Evolutionary conservation across 2,888 invertebrate genomes (phyloP), one percentile per base, ranked within the genome.

Genomic region (Dolichomitus sp.): DNA sequence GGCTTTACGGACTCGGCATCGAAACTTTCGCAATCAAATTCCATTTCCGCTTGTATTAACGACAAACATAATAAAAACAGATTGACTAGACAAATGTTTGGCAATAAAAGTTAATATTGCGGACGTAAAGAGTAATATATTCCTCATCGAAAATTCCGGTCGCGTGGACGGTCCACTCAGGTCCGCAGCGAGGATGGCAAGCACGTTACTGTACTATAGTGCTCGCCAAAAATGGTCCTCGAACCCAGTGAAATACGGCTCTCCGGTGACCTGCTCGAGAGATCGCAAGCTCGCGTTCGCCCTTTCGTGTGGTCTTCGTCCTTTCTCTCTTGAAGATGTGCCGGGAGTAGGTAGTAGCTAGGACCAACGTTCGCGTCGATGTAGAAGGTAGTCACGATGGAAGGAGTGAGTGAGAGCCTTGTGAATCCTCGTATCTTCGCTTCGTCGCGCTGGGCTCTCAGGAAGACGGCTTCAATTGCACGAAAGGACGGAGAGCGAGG

Each of bases 401-500:
- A 78, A 33, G 19, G 63, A 74, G 59, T 57, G 19, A 68, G 33
- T 19, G 30, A 70, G 52, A 33, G 23, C 30, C 59, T 37, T 9
- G 68, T 23, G 72, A 68, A 76, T 63, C 27, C 40, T 82, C 76
- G 73, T 83, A 63, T 75, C 61, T 54, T 66, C 69, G 68, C 66
- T 78, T 75, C 68, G 78, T 50, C 72, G 81, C 78, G 52, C 70
- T 72, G 33, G 42, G 69, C 42, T 76, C 66, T 50, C 76, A 61
- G 73, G 69, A 79, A 86, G 80, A 80, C 68, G 79, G 89, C 88
- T 88, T 84, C 90, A 89, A 88, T 88, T 90, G 90, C 89, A 78
- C 81, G 77, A 78, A 84, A 86, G 86, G 70, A 84, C 77, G 81
- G 70, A 83, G 81, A 80, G 76, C 70, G 52, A 57, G 52, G 72